Evolutionary conservation across 2,113 vertebrate genomes (phyloP).

Genomic region (Microcebus jonahi): DNA sequence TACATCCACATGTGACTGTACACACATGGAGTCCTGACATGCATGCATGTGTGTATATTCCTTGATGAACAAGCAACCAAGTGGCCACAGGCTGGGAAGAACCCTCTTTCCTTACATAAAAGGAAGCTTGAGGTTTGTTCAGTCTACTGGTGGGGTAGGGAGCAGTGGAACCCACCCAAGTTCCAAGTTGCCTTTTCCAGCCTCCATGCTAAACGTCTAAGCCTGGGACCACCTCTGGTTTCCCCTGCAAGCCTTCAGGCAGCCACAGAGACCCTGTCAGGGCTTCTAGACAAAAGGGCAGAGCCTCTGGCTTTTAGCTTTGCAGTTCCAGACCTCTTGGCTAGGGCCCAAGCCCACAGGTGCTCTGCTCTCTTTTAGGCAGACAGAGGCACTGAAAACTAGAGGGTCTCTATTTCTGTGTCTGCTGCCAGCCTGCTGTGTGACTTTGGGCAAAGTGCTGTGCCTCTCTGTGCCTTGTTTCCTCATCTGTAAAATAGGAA

Average conservation of each 20-base stretch:
- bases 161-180: not conserved
- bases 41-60: no score
- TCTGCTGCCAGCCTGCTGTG: slow-evolving; percentile 47
- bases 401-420: not conserved
- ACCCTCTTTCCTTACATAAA: not conserved
- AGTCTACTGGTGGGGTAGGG: no score
- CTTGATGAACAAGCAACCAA: not conserved
- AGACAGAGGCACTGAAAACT: not conserved
- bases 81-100: not conserved
- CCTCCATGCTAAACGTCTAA: not conserved
- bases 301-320: not conserved
- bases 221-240: not conserved
- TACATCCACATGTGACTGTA: not conserved
- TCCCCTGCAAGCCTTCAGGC: not conserved
- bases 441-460: slow-evolving; percentile 21
- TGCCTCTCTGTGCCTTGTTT: slow-evolving; percentile 32
- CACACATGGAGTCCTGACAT: not conserved
- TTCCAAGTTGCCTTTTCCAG: not conserved
- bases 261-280: not conserved
- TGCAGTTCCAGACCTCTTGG: not conserved
- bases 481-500: not conserved
- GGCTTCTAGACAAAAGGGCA: not conserved
- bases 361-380: not conserved
- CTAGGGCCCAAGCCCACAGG: not conserved
- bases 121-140: not conserved